Conservation (phyloP, 2,888 invertebrate genomes). For the Nipponacmea schrenckii region DNA sequence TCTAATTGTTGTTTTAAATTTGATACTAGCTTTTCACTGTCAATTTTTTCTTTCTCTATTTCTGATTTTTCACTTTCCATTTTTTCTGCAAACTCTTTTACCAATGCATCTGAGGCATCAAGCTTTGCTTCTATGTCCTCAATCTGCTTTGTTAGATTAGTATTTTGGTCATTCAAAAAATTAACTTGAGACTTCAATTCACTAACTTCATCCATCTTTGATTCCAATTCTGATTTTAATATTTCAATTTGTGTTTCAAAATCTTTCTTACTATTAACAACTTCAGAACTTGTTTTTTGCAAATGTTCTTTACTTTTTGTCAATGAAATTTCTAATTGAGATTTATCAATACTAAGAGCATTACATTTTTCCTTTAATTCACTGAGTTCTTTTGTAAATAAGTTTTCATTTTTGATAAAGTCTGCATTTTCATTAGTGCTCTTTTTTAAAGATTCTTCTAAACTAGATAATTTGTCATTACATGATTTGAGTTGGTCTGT, state of each 20-base stretch:
- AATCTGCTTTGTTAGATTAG: not conserved
- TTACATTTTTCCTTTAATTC: not conserved
- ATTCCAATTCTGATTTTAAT: slow-evolving; percentile 9
- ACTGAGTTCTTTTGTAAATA: not conserved
- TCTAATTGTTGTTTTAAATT: slow-evolving; percentile 25
- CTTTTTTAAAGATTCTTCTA: slow-evolving; percentile 19
- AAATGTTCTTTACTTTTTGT: not conserved
- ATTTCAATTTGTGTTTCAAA: slow-evolving; percentile 11
- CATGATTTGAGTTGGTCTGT: not conserved
- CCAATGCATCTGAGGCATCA: not conserved
- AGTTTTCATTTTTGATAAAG: slow-evolving; percentile 9
- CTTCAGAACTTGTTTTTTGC: not conserved
- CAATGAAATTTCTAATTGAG: not conserved
- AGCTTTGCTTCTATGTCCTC: slow-evolving; percentile 10
- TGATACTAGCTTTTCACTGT: slow-evolving; percentile 15
- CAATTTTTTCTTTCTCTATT: slow-evolving; percentile 24
- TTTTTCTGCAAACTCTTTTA: slow-evolving; percentile 28
- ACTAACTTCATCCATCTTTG: slow-evolving; percentile 12
- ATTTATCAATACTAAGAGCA: not conserved
- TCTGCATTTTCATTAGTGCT: slow-evolving; percentile 18
- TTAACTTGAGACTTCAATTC: slow-evolving; percentile 9
- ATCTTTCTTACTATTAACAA: slow-evolving; percentile 7
- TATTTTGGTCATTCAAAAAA: not conserved
- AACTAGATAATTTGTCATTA: not conserved
- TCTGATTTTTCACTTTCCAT: slow-evolving; percentile 26